These are phyloP conservation scores for Natator depressus DNA, from an alignment of 2,113 vertebrate species.

Conservation along the genomic window DNA sequence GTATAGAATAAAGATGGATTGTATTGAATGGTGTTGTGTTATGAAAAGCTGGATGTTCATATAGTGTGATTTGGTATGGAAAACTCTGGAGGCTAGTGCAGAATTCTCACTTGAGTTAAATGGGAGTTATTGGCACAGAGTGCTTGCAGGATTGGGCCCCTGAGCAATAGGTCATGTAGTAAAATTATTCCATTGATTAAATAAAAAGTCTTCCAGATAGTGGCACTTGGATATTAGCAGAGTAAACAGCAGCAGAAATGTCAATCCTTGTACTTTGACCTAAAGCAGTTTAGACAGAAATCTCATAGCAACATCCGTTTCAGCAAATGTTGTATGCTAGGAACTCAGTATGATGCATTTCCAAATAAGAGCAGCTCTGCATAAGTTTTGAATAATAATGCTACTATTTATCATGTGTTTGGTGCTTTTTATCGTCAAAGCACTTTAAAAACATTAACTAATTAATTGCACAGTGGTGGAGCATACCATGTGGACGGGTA, in stretches of 20 bases:
- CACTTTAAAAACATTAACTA: accelerated
- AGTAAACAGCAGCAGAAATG: neutral
- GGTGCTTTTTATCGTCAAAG: neutral
- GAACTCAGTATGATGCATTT: neutral
- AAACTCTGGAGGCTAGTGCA: accelerated
- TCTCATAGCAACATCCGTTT: neutral
- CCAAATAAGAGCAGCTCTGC: neutral
- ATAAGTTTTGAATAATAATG: neutral
- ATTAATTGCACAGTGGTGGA: neutral
- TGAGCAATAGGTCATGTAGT: neutral
- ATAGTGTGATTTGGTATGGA: neutral
- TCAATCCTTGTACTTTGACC: neutral
- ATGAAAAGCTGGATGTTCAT: slow-evolving; percentile 41
- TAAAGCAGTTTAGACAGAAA: slow-evolving; percentile 21
- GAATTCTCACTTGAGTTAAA: neutral
- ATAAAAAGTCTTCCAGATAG: neutral
- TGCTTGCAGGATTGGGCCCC: neutral
- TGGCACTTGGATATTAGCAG: neutral
- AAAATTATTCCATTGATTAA: neutral
- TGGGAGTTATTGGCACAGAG: accelerated
- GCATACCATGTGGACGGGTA: neutral
- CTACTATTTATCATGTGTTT: neutral
- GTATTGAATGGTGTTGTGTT: neutral
- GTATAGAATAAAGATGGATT: neutral
- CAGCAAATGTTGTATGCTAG: neutral